These are phyloP conservation scores for Triplophysa siluroides DNA, from an alignment of 2,113 vertebrate genomes.

Conservation along the genomic window DNA sequence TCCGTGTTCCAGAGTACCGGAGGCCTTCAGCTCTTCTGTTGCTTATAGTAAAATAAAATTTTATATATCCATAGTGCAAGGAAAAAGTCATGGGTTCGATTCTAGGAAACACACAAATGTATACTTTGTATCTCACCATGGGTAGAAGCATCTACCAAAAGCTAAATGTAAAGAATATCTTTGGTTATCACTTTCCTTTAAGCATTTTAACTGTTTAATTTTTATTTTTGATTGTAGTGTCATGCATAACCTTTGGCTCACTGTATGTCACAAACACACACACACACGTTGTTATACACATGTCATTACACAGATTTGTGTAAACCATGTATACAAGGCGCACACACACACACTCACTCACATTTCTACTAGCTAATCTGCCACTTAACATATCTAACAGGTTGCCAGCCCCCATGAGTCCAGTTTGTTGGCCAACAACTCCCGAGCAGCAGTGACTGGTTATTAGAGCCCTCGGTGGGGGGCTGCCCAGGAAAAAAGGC, in stretches of 20 bases:
- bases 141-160: too few relatives aligned
- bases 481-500: conserved; percentile 52
- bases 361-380: conserved; percentile 27
- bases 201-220: not conserved
- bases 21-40: not conserved
- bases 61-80: too few relatives aligned
- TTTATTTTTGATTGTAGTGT: not conserved
- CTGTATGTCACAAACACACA: not conserved
- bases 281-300: not conserved
- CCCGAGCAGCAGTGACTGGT: conserved; percentile 51
- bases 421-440: conserved; percentile 64
- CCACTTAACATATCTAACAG: conserved; percentile 57
- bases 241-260: too few relatives aligned
- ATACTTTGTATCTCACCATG: too few relatives aligned
- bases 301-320: too few relatives aligned
- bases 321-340: not conserved
- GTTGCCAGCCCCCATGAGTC: conserved; percentile 55
- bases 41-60: not conserved
- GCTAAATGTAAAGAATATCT: not conserved
- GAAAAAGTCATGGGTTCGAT: too few relatives aligned
- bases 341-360: conserved; percentile 13
- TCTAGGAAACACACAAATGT: too few relatives aligned
- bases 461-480: conserved; percentile 62
- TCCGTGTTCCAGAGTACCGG: not conserved
- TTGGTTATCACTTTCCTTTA: not conserved